phyloP scores from a whole-genome alignment of 2,888 invertebrate genomes.

The Aethes cnicana region DNA sequence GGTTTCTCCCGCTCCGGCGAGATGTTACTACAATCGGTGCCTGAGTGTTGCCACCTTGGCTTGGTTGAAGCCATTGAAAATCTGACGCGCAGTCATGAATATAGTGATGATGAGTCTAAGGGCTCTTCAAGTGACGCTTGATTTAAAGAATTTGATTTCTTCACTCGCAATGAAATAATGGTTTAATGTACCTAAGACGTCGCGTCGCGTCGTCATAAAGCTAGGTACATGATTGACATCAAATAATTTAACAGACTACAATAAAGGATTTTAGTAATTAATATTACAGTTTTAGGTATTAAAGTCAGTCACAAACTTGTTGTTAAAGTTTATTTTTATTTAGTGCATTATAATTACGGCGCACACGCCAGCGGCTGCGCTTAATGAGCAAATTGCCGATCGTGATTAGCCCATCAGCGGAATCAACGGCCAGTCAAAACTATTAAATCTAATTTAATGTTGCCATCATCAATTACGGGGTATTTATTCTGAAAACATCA shows the following conservation, averaged over 20 bases:
- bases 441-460: slow-evolving; percentile 24
- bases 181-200: too few species aligned
- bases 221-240: too few species aligned
- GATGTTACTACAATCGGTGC: background rate
- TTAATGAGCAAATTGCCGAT: slow-evolving; percentile 15
- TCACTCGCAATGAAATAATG: too few species aligned
- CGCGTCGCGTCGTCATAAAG: too few species aligned
- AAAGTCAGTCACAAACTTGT: too few species aligned
- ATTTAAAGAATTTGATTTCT: too few species aligned
- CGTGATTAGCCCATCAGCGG: slow-evolving; percentile 23
- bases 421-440: slow-evolving; percentile 18
- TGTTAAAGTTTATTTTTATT: too few species aligned
- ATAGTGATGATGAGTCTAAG: too few species aligned
- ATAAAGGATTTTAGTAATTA: too few species aligned
- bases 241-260: too few species aligned
- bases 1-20: slow-evolving; percentile 17
- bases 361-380: background rate
- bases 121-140: too few species aligned
- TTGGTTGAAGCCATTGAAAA: background rate
- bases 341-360: background rate
- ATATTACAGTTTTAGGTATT: too few species aligned
- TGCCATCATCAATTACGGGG: slow-evolving; percentile 2
- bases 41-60: background rate
- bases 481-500: background rate
- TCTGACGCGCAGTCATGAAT: background rate